Evolutionary conservation across 2,113 vertebrate species (phyloP), one percentile per base, ranked within the genome.

Genomic region (Lamprologus sp.): DNA sequence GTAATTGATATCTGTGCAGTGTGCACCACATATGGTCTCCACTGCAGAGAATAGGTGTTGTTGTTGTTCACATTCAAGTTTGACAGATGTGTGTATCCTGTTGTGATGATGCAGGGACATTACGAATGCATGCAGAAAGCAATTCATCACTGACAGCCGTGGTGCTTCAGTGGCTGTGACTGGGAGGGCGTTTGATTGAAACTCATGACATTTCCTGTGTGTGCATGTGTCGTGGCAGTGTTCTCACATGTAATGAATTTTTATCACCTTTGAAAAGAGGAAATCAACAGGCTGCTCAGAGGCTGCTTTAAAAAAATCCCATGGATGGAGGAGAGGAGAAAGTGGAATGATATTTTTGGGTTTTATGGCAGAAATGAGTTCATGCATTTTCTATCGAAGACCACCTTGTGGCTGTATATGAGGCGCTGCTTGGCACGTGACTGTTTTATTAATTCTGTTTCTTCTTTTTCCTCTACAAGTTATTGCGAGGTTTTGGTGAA

Each of bases 71-170:
- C 13, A 14, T 49, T n/a, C 42, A 15, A 47, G 81, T 47, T 7
- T 86, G 89, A 91, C 91, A 87, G 89, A 91, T 93, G 91, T 83
- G 88, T 54, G 90, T 23, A 28, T 60, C 45, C 58, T 60, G 82
- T 77, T 49, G 21, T 47, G 84, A 75, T 75, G 83, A 84, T 73
- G 90, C 15, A 31, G 42, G 26, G 49, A 80, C 81, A 84, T 90
- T 84, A 65, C 9, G 10, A 63, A 73, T 35, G 79, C 65, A 75
- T 12, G 45, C 65, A 51, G 40, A 77, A 68, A 88, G 82, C 89
- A 35, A 86, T 89, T 89, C 83, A 91, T 92, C 94, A 87, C 56
- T 77, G 87, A 79, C 88, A 92, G 87, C 81, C 47, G 85, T 6
- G 40, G 53, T 11, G 88, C 23, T 49, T 31, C 54, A 6, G 65